Evolutionary conservation across 2,113 vertebrate species (phyloP).

Genomic region (Stigmatopora argus): DNA sequence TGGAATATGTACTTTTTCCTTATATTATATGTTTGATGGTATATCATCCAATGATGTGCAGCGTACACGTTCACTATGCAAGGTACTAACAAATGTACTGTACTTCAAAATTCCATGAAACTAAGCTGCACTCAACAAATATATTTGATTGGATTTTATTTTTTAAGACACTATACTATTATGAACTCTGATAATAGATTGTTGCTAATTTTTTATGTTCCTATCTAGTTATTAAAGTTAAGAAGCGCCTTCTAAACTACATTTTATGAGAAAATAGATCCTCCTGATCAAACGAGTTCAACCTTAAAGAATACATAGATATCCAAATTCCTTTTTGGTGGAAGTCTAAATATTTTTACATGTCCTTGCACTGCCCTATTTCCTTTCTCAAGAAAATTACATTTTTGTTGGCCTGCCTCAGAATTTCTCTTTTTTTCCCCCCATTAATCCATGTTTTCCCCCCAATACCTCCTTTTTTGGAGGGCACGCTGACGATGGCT

Average conservation of each 20-base stretch:
- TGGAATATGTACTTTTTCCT: too few species aligned
- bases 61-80: too few species aligned
- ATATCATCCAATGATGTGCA: too few species aligned
- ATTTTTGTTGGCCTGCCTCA: neutral
- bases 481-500: conserved; percentile 51
- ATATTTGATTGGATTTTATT: too few species aligned
- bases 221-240: neutral
- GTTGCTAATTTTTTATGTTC: too few species aligned
- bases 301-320: neutral
- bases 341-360: conserved; percentile 6
- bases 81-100: too few species aligned
- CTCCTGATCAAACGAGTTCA: neutral
- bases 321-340: neutral
- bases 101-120: too few species aligned
- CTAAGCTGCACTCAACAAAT: too few species aligned
- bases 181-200: too few species aligned
- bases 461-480: conserved; percentile 57
- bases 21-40: too few species aligned
- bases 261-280: neutral
- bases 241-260: neutral
- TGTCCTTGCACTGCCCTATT: conserved; percentile 19
- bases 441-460: conserved; percentile 63
- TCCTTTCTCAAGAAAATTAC: neutral
- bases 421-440: neutral
- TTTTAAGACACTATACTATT: too few species aligned